Evolutionary conservation across 1,140 invertebrate species (phyloP), one percentile per base, ranked within the genome.

Genomic region (Drosophila pectinifera): DNA sequence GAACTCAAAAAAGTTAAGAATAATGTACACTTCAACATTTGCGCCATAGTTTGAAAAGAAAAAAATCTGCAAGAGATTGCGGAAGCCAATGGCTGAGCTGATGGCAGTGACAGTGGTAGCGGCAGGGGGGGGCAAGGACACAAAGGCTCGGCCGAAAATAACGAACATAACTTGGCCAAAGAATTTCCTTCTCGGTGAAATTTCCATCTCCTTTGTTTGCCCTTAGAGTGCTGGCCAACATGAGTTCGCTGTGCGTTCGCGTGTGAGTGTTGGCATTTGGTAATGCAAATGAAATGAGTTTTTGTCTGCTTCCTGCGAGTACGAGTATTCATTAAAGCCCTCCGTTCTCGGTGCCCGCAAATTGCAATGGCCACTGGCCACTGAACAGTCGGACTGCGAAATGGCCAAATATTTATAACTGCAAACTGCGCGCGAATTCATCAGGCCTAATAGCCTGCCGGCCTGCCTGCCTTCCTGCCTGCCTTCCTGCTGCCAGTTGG

Each of bases 1-100:
- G 83, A 83, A 88, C 56, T 68, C 83, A 78, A 76, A 62, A 79
- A 86, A 86, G 84, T 88, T 82, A 82, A 73, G 83, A 88, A 88
- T 86, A 83, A 88, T 86, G 75, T 79, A 73, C 75, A 88, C 83
- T 88, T 80, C 51, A 76, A 79, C 75, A 62, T 89, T 88, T 53
- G 63, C 8, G 54, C 56, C 83, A 88, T 79, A 88, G 82, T 86
- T 85, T 80, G 59, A 39, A 56, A 69, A 56, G 57, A 53, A 63
- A 75, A 80, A 85, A 54, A 64, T 77, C 46, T 59, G 67, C 69
- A 42, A 43, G 28, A 74, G 59, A 74, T 74, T 73, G 49, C 58
- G 72, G 70, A 74, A 74, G 59, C 45, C 70, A 49, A 13, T 53
- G 59, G 72, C 39, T 75, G 42, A 58, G 72, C 36, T 64, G 49